Evolutionary conservation across 2,888 invertebrate genomes (phyloP), one percentile per base, ranked within the genome.

Genomic region (Ellobium chinense): DNA sequence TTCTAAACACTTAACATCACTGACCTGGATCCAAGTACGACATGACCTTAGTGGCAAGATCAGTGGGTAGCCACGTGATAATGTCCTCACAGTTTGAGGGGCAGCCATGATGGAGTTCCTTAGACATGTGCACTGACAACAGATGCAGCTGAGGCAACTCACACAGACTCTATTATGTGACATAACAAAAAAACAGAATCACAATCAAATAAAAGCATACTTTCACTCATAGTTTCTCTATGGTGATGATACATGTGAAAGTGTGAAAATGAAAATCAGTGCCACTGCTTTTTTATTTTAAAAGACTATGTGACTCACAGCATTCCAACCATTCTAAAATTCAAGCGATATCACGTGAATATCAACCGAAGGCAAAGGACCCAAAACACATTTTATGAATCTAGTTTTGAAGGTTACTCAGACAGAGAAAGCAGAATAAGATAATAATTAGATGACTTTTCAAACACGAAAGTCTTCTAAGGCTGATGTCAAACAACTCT

Each of bases 21-120:
- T 83, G 78, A 93, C 93, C 93, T 87, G 93, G 93, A 85, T 94
- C 94, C 14, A 94, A 89, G 84, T 90, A 93, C 14, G 93, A 91
- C 83, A 94, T 88, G 72, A 94, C 93, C 72, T 91, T 89, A 69
- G 91, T 87, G 39, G 93, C 91, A 12, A 93, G 84, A 82, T 89
- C 89, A 34, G 88, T 86, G 29, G 94, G 94, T 46, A 94, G 87
- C 92, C 92, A 92, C 46, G 92, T 91, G 46, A 94, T 84, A 60
- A 92, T 90, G 86, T 94, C 94, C 82, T 92, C 91, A 84, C 93
- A 94, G 87, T 93, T 93, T n/a, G 92, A 91, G 21, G 93, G 93
- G 85, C 94, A 94, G 34, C 91, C 91, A 58, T 90, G 88, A 82
- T 94, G 94, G 27, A 93, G 88, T 68, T 89, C 90, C 3, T 90